A percentile compares a stretch with the other conserved stretches of the same genome.
Conservation (phyloP, 2,888 invertebrate genomes). For the Margaritifera margaritifera region DNA sequence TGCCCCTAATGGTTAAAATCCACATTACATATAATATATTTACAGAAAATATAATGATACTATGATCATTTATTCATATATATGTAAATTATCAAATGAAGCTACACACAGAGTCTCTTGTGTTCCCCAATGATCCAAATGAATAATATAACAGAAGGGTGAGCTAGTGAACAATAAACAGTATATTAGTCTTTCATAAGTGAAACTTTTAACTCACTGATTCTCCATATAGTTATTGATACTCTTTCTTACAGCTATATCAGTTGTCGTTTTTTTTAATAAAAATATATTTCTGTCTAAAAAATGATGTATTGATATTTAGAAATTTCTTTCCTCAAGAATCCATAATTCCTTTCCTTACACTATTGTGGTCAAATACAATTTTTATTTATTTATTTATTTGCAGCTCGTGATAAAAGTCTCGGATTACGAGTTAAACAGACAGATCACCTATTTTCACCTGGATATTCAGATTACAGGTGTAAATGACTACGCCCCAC, state of each 20-base stretch:
- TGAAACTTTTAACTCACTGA: too few species aligned
- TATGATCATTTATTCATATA: too few species aligned
- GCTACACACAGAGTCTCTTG: too few species aligned
- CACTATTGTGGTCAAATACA: neutral
- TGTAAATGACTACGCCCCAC: constrained; percentile 52
- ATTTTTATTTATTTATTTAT: neutral
- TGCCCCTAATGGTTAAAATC: neutral
- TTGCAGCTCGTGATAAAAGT: constrained; percentile 37
- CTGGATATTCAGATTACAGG: constrained; percentile 41
- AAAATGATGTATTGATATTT: too few species aligned
- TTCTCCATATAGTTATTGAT: too few species aligned
- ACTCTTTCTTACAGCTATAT: neutral
- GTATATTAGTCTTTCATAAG: too few species aligned
- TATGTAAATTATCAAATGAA: too few species aligned
- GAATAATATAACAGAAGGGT: too few species aligned
- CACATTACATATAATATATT: neutral
- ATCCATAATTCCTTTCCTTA: neutral
- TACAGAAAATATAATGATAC: too few species aligned
- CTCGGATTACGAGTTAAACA: constrained; percentile 32
- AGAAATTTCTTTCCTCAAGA: neutral
- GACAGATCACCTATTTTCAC: constrained; percentile 27
- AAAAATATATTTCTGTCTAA: too few species aligned
- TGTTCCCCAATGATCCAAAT: too few species aligned
- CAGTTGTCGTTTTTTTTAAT: neutral
- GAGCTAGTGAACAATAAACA: too few species aligned